These are phyloP conservation scores for Carassius auratus DNA, from an alignment of 2,113 vertebrate genomes.

Conservation along the genomic window DNA sequence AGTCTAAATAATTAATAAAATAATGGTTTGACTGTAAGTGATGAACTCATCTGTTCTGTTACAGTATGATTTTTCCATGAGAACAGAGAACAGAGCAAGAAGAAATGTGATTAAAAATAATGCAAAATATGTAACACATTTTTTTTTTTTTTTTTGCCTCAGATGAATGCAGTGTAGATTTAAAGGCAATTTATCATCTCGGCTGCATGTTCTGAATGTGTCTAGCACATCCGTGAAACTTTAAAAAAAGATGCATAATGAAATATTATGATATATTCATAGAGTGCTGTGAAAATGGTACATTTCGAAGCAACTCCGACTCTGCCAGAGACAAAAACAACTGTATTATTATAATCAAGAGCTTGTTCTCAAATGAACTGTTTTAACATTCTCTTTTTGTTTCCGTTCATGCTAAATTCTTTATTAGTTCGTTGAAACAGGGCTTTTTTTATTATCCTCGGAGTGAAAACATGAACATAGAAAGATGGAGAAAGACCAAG, in stretches of 20 bases:
- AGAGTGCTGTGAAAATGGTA: neutral
- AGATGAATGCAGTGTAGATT: slow-evolving; percentile 7
- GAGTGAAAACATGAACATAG: neutral
- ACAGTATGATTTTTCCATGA: neutral
- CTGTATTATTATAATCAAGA: slow-evolving; percentile 3
- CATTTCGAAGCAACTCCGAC: neutral
- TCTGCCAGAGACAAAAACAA: neutral
- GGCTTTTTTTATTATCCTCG: neutral
- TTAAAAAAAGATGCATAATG: slow-evolving; percentile 61
- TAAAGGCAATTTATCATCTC: slow-evolving; percentile 19
- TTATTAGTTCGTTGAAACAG: neutral
- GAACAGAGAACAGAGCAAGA: neutral
- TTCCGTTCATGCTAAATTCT: neutral
- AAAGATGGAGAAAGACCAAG: neutral
- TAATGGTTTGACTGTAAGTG: too few species aligned
- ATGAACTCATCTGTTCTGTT: neutral
- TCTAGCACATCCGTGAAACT: slow-evolving; percentile 61
- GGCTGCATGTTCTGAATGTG: slow-evolving; percentile 8
- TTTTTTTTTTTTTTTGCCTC: neutral
- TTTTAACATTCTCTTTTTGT: neutral
- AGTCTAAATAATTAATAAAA: too few species aligned
- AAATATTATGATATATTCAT: slow-evolving; percentile 50
- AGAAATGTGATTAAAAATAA: neutral
- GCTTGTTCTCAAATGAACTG: neutral
- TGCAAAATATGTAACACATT: neutral